Evolutionary conservation across 2,888 invertebrate genomes (phyloP), one percentile per base, ranked within the genome.

Genomic region (Dasysyrphus albostriatus): DNA sequence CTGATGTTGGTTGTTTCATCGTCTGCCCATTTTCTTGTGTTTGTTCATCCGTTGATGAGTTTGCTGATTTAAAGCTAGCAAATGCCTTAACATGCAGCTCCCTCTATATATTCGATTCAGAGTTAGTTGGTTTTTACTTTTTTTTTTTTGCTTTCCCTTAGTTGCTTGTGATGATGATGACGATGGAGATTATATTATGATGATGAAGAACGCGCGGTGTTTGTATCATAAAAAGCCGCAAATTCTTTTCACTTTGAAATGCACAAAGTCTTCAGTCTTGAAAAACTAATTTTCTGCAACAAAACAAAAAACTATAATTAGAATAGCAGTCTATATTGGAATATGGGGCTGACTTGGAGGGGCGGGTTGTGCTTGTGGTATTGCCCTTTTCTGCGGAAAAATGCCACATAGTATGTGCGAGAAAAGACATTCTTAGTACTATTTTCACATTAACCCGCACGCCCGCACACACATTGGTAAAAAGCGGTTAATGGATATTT

Each of bases 281-380:
- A 19, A 81, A 51, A 84, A 81, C 34, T 73, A 34, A 81, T 81
- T 85, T 77, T 54, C 69, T 63, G 82, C 82, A 82, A 70, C 69
- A 51, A 54, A 54, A n/a, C n/a, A n/a, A 14, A 65, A 61, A 74
- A 77, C 77, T 82, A 85, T 78, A 85, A 87, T 87, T 82, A 82
- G 85, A 78, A 29, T 73, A 44, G 29, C 75, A 65, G 54, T 54
- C 54, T 54, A 54, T 37, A 24, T 24, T 32, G 47, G 24, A 47
- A 58, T 37, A 47, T 16, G 39, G 47, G 12, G 7, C 19, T 39
- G 54, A 14, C 29, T 19, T 12, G 14, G n/a, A 49, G 37, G 34
- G 10, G 63, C 7, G 32, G 39, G 39, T 37, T 4, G n/a, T 24
- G 47, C 29, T 16, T 14, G 39, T 42, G 54, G 37, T 49, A 12